Conservation (phyloP, 1,140 invertebrate species). For the Plutomurus gul region DNA sequence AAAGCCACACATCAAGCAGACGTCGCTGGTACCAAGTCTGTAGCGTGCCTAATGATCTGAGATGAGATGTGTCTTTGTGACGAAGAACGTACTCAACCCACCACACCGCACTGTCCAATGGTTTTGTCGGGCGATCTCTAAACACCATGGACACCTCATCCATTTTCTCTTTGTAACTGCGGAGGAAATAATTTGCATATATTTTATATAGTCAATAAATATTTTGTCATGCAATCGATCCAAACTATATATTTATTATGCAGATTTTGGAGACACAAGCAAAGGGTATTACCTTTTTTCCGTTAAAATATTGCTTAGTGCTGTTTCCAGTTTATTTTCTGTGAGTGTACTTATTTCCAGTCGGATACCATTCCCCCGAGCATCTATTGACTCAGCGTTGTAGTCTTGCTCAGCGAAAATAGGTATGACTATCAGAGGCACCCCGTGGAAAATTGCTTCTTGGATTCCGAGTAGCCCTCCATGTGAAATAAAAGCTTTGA, state of each 20-base stretch:
- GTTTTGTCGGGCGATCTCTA: slow-evolving; percentile 24
- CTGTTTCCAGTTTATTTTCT: neutral
- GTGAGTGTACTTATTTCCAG: slow-evolving; percentile 5
- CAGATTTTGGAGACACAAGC: too few species aligned
- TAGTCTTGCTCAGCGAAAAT: slow-evolving; percentile 49
- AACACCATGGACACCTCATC: slow-evolving; percentile 32
- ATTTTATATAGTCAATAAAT: neutral
- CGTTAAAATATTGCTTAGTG: neutral
- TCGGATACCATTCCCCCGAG: neutral
- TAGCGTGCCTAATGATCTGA: neutral
- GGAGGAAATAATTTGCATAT: neutral
- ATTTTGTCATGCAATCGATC: neutral
- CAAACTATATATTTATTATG: too few species aligned
- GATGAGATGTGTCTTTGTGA: slow-evolving; percentile 15
- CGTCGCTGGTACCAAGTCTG: slow-evolving; percentile 30
- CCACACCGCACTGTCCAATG: slow-evolving; percentile 29
- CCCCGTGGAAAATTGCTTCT: slow-evolving; percentile 38
- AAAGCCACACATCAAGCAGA: slow-evolving; percentile 24
- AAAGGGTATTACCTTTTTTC: slow-evolving; percentile 18
- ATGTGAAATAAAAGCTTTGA: slow-evolving; percentile 43
- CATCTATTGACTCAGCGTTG: slow-evolving; percentile 32
- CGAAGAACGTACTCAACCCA: slow-evolving; percentile 48
- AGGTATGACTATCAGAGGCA: slow-evolving; percentile 37
- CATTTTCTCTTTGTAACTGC: slow-evolving; percentile 31
- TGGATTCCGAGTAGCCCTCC: slow-evolving; percentile 45